phyloP scores from a whole-genome alignment of 1,140 invertebrate species.

The Andricus grossulariae region DNA sequence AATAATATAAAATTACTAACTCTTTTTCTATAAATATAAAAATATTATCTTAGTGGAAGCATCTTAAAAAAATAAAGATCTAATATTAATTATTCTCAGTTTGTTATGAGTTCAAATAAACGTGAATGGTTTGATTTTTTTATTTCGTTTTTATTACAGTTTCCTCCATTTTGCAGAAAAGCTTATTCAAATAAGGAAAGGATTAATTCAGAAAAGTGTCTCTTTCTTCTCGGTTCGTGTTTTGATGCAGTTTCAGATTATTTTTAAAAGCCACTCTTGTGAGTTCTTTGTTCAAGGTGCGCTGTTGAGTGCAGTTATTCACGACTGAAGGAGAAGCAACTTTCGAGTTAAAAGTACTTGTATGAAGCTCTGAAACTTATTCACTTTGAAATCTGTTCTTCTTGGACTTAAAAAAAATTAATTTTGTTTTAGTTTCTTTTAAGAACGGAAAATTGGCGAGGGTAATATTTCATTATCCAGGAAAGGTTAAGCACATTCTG shows the following conservation, averaged over 20 bases:
- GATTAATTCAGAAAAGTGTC: too few species aligned
- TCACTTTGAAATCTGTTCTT: slow-evolving; percentile 31
- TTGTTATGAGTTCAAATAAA: too few species aligned
- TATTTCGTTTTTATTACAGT: too few species aligned
- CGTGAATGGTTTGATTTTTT: too few species aligned
- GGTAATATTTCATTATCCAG: neutral
- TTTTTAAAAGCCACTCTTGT: slow-evolving; percentile 25
- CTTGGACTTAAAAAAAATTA: slow-evolving; percentile 8
- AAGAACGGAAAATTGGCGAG: neutral
- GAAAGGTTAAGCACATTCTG: too few species aligned
- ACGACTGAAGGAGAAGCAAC: slow-evolving; percentile 24
- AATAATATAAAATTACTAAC: too few species aligned
- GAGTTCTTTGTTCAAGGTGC: slow-evolving; percentile 18
- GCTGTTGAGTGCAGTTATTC: slow-evolving; percentile 29
- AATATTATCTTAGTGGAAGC: too few species aligned
- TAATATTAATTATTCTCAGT: too few species aligned
- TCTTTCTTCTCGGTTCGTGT: neutral
- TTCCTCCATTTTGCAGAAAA: too few species aligned
- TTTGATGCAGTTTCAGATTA: slow-evolving; percentile 28
- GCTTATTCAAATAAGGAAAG: too few species aligned
- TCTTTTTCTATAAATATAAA: too few species aligned
- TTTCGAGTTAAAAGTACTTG: slow-evolving; percentile 31
- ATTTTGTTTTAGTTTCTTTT: slow-evolving; percentile 23
- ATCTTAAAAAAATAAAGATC: too few species aligned
- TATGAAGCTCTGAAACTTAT: slow-evolving; percentile 22